Conservation (phyloP, 2,113 vertebrate genomes). For the Lagopus leucura region DNA sequence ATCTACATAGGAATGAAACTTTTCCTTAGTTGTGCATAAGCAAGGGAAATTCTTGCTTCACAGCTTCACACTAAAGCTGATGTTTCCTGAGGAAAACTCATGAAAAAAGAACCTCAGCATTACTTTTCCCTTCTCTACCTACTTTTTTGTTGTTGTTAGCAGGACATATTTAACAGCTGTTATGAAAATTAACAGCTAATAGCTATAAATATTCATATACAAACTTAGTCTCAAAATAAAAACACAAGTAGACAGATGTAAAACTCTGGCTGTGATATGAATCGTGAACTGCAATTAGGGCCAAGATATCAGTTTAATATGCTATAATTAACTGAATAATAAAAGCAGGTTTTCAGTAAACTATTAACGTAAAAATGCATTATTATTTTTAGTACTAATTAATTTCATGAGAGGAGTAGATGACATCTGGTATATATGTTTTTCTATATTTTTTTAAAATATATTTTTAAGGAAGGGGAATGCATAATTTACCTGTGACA, state of each 20-base stretch:
- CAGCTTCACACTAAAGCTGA: not conserved
- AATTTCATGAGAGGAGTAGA: not conserved
- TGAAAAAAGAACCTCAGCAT: not conserved
- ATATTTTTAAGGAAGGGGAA: not conserved
- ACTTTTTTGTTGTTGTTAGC: not conserved
- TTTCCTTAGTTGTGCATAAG: not conserved
- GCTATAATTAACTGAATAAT: not conserved
- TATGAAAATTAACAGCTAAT: not conserved
- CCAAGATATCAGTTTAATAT: not conserved
- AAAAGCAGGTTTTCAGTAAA: not conserved
- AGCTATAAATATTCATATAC: not conserved
- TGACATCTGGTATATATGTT: not conserved
- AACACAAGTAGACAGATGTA: not conserved
- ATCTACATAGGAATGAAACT: not conserved
- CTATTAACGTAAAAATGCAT: not conserved
- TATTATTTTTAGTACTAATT: not conserved
- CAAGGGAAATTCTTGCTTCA: not conserved
- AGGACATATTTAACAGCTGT: not conserved
- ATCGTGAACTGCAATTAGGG: not conserved
- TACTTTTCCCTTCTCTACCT: not conserved
- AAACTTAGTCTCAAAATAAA: not conserved
- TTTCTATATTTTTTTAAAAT: not conserved
- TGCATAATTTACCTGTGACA: not conserved
- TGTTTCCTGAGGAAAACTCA: not conserved
- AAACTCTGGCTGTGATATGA: slow-evolving; percentile 1